These are phyloP conservation scores for Telmatherina bonti DNA, from an alignment of 2,797 vertebrate species.

Conservation along the genomic window DNA sequence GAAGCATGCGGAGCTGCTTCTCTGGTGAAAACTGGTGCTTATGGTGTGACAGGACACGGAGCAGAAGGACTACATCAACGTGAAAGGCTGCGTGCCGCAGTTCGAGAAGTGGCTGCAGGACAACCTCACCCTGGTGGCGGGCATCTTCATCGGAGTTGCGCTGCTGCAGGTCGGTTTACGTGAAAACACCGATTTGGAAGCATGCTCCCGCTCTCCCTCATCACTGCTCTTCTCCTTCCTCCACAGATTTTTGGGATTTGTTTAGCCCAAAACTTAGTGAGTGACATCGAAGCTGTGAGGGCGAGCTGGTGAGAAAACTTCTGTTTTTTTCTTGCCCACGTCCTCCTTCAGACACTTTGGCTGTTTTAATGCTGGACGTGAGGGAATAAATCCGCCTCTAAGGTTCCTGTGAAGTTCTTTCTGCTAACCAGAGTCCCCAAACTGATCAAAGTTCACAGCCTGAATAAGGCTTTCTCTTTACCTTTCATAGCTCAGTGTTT, in stretches of 20 bases:
- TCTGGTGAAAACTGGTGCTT: too few relatives aligned
- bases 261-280: slow-evolving; percentile 97
- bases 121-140: slow-evolving; percentile 96
- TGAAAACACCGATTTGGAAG: too few relatives aligned
- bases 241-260: slow-evolving; percentile 97
- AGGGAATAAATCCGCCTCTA: too few relatives aligned
- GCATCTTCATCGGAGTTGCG: slow-evolving; percentile 96
- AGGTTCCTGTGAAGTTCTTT: too few relatives aligned
- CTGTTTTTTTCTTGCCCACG: background rate
- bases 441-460: too few relatives aligned
- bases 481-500: too few relatives aligned
- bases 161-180: slow-evolving; percentile 87
- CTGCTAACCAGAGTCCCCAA: too few relatives aligned
- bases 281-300: slow-evolving; percentile 96
- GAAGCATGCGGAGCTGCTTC: too few relatives aligned
- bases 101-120: slow-evolving; percentile 99
- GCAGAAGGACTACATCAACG: slow-evolving; percentile 94
- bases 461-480: too few relatives aligned
- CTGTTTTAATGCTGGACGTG: too few relatives aligned
- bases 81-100: slow-evolving; percentile 98
- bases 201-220: too few relatives aligned
- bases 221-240: background rate
- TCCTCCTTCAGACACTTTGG: background rate
- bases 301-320: slow-evolving; percentile 89
- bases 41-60: slow-evolving; percentile 85